Evolutionary conservation across 2,888 invertebrate species (phyloP).

Genomic region (Campoplex capitator): DNA sequence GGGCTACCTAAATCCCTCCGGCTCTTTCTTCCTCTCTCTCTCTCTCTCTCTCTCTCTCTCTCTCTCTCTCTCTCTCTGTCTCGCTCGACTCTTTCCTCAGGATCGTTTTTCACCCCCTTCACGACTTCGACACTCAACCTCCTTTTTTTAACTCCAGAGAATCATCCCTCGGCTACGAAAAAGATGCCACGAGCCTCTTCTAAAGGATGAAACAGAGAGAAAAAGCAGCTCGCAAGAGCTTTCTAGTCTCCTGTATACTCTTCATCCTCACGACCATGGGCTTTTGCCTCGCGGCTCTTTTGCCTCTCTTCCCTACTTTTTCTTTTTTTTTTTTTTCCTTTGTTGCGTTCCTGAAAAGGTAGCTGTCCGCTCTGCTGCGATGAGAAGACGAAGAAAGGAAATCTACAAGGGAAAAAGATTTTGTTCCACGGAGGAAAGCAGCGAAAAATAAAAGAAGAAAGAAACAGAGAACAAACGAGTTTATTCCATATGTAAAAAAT

Average conservation of each 20-base stretch:
- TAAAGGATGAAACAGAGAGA: constrained; percentile 32
- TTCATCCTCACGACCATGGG: constrained; percentile 64
- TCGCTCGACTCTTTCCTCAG: constrained; percentile 26
- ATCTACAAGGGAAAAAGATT: constrained; percentile 33
- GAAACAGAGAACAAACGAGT: constrained; percentile 1
- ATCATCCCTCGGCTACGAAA: constrained; percentile 45
- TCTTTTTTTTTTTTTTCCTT: too few species aligned
- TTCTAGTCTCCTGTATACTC: constrained; percentile 40
- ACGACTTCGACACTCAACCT: constrained; percentile 58
- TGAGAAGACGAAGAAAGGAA: constrained; percentile 47
- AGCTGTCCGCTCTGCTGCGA: constrained; percentile 66
- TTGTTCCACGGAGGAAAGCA: not conserved
- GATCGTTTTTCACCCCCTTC: constrained; percentile 59
- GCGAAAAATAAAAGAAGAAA: not conserved
- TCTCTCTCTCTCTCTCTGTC: too few species aligned
- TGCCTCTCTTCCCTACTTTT: constrained; percentile 39
- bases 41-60: constrained; percentile 40
- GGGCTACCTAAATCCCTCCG: constrained; percentile 69
- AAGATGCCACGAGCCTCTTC: constrained; percentile 41
- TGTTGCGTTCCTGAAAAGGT: constrained; percentile 72
- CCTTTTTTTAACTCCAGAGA: constrained; percentile 41
- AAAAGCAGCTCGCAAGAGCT: constrained; percentile 44
- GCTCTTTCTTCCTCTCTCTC: constrained; percentile 21
- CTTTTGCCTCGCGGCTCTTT: constrained; percentile 65
- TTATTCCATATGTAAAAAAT: not conserved